Base-by-base conservation (phyloP, 1,140 invertebrate genomes). In the Cyrtorhinus lividipennis region DNA sequence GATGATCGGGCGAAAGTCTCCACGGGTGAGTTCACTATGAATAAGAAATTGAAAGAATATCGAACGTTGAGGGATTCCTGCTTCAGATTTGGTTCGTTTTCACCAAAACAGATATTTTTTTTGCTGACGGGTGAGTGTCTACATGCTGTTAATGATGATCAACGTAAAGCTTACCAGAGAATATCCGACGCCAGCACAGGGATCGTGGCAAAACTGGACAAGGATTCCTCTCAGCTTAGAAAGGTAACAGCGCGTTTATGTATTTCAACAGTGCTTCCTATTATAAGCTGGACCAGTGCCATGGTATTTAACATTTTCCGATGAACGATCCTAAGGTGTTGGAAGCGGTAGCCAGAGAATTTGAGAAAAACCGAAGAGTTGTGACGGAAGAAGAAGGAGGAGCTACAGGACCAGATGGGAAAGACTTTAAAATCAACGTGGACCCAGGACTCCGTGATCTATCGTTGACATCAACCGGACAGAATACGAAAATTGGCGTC, bases 121-220 rank as follows among this genome's bases (percentile, higher is more conserved):
- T 81, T 88, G 0, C 75, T 88, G 73, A 88, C 85, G 1, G 86
- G 85, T 1, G 81, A 85, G 69, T 88, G 86, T 72, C 80, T 79
- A 13, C 78, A 85, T 67, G 71, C 78, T 24, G 71, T 77, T 45
- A 78, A 79, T 66, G 78, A 81, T 0, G 87, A 81, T 71, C 72
- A 78, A 65, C 81, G 82, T 8, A 22, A 57, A 2, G 56, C 56
- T 10, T 87, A 83, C 71, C 80, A 85, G 65, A 77, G 80, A 66
- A 85, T 88, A 59, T 85, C 86, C 0, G 78, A 83, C 0, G 83
- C 83, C 8, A 86, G 84, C 66, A 83, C 82, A 26, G 85, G 85
- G 15, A 85, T 87, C 71, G 80, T 87, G 18, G 87, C 86, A 68
- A 77, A 84, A n/a, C n/a, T n/a, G n/a, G n/a, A n/a, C n/a, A n/a